phyloP scores from a whole-genome alignment of 2,113 vertebrate species.

The Oenanthe melanoleuca region DNA sequence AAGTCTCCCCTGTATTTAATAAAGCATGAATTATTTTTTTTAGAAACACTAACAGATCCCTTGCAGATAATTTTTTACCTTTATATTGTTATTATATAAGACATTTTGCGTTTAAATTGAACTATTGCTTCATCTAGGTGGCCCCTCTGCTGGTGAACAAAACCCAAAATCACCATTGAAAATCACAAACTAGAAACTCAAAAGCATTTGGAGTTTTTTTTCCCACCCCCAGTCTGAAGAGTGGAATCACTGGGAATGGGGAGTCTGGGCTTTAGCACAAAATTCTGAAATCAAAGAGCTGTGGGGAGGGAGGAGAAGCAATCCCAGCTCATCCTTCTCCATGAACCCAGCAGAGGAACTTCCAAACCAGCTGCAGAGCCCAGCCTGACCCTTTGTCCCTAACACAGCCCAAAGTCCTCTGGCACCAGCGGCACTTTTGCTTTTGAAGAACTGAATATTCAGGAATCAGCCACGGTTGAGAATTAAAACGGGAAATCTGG shows the following conservation, averaged over 20 bases:
- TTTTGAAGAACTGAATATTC: background rate
- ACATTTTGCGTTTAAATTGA: constrained; percentile 44
- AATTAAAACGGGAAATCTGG: constrained; percentile 13
- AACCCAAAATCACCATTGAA: constrained; percentile 37
- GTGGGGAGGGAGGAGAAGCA: constrained; percentile 29
- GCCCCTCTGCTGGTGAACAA: constrained; percentile 52
- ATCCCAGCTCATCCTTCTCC: background rate
- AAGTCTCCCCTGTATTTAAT: constrained; percentile 70
- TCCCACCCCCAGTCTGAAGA: background rate
- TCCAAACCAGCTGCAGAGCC: background rate
- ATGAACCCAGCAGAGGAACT: constrained; percentile 38
- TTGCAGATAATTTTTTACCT: constrained; percentile 36
- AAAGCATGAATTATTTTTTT: constrained; percentile 53
- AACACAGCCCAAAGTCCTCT: background rate
- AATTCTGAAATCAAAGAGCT: constrained; percentile 13
- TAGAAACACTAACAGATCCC: constrained; percentile 61
- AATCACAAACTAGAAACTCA: constrained; percentile 40
- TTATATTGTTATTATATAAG: constrained; percentile 36
- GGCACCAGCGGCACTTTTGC: background rate
- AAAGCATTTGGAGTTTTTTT: constrained; percentile 16
- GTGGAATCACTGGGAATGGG: background rate
- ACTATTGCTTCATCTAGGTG: constrained; percentile 62
- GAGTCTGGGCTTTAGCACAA: background rate
- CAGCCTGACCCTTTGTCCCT: background rate
- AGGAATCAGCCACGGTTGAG: background rate